Conservation (phyloP, 2,888 invertebrate genomes). For the Beris morrisii region DNA sequence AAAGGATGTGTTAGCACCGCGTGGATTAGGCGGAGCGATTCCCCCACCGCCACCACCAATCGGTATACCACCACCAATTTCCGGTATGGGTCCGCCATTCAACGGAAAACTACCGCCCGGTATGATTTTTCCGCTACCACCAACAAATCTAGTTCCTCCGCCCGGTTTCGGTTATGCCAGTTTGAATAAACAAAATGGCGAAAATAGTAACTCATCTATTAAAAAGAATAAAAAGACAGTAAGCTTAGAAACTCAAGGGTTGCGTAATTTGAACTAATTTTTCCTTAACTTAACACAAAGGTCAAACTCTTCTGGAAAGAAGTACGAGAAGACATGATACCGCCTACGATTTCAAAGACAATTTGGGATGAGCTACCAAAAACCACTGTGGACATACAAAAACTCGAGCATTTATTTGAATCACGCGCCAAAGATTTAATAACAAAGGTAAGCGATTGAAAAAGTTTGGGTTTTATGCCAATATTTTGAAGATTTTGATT, state of each 20-base stretch:
- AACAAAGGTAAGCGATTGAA: slow-evolving; percentile 72
- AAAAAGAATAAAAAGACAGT: slow-evolving; percentile 95
- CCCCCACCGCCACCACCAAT: slow-evolving; percentile 82
- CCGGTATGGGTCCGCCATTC: slow-evolving; percentile 56
- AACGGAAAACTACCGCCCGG: slow-evolving; percentile 51
- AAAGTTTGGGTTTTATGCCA: too few relatives aligned
- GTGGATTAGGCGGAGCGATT: slow-evolving; percentile 65
- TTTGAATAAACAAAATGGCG: slow-evolving; percentile 39
- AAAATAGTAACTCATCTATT: slow-evolving; percentile 57
- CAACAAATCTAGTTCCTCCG: slow-evolving; percentile 58
- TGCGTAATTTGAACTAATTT: background rate
- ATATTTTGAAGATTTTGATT: too few relatives aligned
- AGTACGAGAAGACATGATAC: slow-evolving; percentile 68
- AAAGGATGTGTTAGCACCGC: slow-evolving; percentile 72
- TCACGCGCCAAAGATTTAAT: slow-evolving; percentile 93
- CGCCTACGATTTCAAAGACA: slow-evolving; percentile 67
- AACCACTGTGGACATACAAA: slow-evolving; percentile 85
- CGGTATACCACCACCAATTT: slow-evolving; percentile 62
- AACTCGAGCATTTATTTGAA: slow-evolving; percentile 95
- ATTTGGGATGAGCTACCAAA: slow-evolving; percentile 92
- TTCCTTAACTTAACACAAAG: slow-evolving; percentile 41
- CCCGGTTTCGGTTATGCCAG: slow-evolving; percentile 57
- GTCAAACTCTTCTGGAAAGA: slow-evolving; percentile 96
- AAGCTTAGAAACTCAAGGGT: background rate
- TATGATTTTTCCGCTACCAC: slow-evolving; percentile 59